Percentiles rank a stretch among this genome's conserved stretches.
Conservation (phyloP, 2,113 vertebrate species). For the Miniopterus natalensis region DNA sequence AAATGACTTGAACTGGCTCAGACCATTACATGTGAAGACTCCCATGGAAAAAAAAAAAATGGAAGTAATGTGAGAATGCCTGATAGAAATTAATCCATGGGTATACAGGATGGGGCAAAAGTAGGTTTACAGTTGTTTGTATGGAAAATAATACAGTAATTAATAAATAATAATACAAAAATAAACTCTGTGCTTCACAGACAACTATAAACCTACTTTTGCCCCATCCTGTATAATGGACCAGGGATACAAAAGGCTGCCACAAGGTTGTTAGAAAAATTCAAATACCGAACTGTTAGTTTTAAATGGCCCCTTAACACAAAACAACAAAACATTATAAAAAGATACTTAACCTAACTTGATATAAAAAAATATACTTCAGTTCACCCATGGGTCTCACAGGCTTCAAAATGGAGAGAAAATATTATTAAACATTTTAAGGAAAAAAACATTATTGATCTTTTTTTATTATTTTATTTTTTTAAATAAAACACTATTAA, state of each 20-base stretch:
- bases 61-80: background rate
- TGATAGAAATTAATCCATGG: background rate
- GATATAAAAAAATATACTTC: background rate
- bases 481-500: background rate
- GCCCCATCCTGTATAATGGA: background rate
- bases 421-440: background rate
- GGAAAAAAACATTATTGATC: background rate
- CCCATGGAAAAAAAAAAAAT: background rate
- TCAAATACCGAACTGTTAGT: background rate
- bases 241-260: background rate
- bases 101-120: background rate
- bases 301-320: background rate
- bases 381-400: background rate
- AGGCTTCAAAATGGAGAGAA: background rate
- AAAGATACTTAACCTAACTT: background rate
- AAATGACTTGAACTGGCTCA: background rate
- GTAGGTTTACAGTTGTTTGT: background rate
- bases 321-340: background rate
- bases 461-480: too few relatives aligned
- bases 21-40: background rate
- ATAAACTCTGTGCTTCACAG: too few relatives aligned
- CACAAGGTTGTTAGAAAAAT: background rate
- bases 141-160: too few relatives aligned
- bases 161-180: too few relatives aligned
- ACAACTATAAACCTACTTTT: background rate